Conservation (phyloP, 2,797 vertebrate genomes). For the Sebastes ruberrimus region DNA sequence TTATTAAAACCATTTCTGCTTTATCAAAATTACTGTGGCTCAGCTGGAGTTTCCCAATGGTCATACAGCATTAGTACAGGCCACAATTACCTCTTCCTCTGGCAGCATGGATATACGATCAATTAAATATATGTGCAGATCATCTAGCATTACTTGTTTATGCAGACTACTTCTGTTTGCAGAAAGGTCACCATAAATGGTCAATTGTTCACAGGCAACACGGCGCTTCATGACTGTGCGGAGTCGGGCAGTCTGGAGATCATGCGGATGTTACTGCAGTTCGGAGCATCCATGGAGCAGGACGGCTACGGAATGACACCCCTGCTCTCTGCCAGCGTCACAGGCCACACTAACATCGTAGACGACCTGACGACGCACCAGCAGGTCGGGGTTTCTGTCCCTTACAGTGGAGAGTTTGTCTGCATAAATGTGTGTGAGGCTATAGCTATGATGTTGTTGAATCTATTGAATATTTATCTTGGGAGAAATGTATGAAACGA, state of each 20-base stretch:
- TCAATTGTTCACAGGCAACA: conserved; percentile 87
- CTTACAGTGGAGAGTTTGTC: not conserved
- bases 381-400: conserved; percentile 63
- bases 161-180: not conserved
- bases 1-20: not conserved
- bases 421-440: not conserved
- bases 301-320: conserved; percentile 99
- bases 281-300: conserved; percentile 96
- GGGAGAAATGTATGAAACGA: not conserved
- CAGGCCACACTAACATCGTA: conserved; percentile 98
- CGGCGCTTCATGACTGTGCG: conserved; percentile 95
- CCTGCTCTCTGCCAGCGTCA: conserved; percentile 96
- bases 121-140: not conserved
- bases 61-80: not conserved
- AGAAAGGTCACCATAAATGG: not conserved
- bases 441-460: not conserved
- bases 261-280: conserved; percentile 97
- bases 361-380: conserved; percentile 94
- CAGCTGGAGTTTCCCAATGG: not conserved
- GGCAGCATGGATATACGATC: not conserved
- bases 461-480: not conserved
- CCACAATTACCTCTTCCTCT: not conserved
- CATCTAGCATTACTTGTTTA: not conserved
- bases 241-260: conserved; percentile 99
- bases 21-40: not conserved